phyloP scores from a whole-genome alignment of 2,797 vertebrate species.

The Harpagifer antarcticus region DNA sequence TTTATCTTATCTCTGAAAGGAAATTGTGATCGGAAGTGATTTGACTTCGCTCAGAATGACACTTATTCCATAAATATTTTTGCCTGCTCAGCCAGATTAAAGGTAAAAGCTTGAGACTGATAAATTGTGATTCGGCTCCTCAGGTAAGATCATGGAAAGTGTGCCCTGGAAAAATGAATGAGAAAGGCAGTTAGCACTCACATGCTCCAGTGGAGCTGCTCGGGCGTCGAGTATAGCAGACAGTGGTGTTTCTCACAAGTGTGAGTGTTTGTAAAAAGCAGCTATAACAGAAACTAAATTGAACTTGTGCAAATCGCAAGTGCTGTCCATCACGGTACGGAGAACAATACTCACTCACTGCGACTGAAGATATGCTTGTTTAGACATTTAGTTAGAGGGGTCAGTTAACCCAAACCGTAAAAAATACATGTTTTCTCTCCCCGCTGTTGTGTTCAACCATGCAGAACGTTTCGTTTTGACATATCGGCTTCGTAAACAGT shows the following conservation, averaged over 20 bases:
- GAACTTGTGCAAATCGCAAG: conserved; percentile 41
- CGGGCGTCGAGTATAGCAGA: conserved; percentile 43
- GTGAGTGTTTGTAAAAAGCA: conserved; percentile 55
- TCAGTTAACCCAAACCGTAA: conserved; percentile 15
- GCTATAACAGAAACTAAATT: conserved; percentile 29
- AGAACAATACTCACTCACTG: conserved; percentile 11
- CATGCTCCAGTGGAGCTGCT: conserved; percentile 68
- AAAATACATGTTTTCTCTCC: neutral
- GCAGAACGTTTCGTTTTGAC: neutral
- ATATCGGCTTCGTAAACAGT: neutral
- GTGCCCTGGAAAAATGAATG: conserved; percentile 52
- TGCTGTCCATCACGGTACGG: conserved; percentile 29
- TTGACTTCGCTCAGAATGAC: neutral
- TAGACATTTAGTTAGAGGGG: conserved; percentile 7
- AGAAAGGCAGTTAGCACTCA: conserved; percentile 58
- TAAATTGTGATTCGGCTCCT: conserved; percentile 39
- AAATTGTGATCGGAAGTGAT: conserved; percentile 8
- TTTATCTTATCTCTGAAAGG: conserved; percentile 20
- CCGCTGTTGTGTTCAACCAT: neutral
- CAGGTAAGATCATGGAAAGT: conserved; percentile 50
- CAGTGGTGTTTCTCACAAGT: conserved; percentile 50
- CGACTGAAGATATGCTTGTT: conserved; percentile 20
- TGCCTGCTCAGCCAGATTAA: conserved; percentile 12
- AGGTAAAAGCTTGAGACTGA: conserved; percentile 39
- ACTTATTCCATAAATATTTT: conserved; percentile 28